Base-by-base conservation (phyloP, 2,797 vertebrate species). In the Cyprinodon diabolis region DNA sequence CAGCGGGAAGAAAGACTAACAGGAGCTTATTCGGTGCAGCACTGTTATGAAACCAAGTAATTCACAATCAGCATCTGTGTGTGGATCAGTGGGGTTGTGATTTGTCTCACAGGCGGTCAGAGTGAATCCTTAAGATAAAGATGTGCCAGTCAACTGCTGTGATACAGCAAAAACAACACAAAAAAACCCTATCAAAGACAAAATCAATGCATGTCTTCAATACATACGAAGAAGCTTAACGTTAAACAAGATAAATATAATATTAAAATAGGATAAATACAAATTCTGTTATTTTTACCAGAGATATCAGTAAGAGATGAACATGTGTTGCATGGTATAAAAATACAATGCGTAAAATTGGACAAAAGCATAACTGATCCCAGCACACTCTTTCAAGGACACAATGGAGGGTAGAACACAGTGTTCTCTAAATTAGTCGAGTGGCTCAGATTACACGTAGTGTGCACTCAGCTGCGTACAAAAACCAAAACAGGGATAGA, bases 1-100 rank as follows among this genome's bases (percentile, higher is more conserved):
- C 43, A 47, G 12, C 21, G n/a, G 62, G 45, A 43, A 66, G n/a
- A 47, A 66, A 47, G 21, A 66, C 6, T 1, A 66, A 1, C 52
- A 68, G 48, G 1, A 0, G 23, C 66, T 45, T 79, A 71, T 25
- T 72, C 71, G 58, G 65, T 54, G 55, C 60, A 35, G 47, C 48
- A 2, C 11, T 1, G 63, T 72, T 82, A 76, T 78, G 60, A 86
- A 71, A 67, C 43, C 69, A 67, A 69, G 75, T 82, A 82, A 84
- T 82, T 66, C 62, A 14, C 21, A 15, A 70, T 72, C 65, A 67
- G 66, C 75, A 72, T 84, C 68, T 80, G 79, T 81, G 57, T 78
- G 52, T 47, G 62, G 40, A 66, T 66, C 45, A 23, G 52, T 78
- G 65, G 63, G 52, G 77, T 13, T 76, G 76, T 69, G 54, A 37